phyloP scores from a whole-genome alignment of 1,140 invertebrate species.

The Hylaeus anthracinus region DNA sequence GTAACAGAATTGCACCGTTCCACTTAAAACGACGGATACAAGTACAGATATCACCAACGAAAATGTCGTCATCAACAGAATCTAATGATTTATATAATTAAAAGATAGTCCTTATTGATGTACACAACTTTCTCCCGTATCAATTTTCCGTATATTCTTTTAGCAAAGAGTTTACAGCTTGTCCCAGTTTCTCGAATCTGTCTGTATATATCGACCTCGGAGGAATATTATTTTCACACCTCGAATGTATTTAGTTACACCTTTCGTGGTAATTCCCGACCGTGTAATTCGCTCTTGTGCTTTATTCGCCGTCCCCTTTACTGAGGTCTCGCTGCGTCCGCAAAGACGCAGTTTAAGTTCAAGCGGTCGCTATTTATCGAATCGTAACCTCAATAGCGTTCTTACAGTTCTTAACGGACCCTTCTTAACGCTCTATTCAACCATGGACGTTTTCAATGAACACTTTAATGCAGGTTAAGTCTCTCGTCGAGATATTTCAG shows the following conservation, averaged over 20 bases:
- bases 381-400: slow-evolving; percentile 38
- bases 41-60: too few species aligned
- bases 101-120: too few species aligned
- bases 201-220: too few species aligned
- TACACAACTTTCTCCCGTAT: too few species aligned
- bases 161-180: too few species aligned
- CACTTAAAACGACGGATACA: too few species aligned
- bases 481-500: not conserved
- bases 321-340: not conserved
- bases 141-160: too few species aligned
- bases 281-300: not conserved
- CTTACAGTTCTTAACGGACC: slow-evolving; percentile 1
- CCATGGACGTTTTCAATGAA: slow-evolving; percentile 26
- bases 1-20: too few species aligned
- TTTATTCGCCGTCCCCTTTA: slow-evolving; percentile 3
- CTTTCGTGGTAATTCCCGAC: too few species aligned
- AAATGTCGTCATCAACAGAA: too few species aligned
- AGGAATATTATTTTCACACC: not conserved
- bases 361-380: slow-evolving; percentile 21
- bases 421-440: slow-evolving; percentile 36
- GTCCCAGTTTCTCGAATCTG: too few species aligned
- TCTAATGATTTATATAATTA: too few species aligned
- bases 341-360: slow-evolving; percentile 11
- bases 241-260: not conserved
- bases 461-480: slow-evolving; percentile 35